Conservation (phyloP, 2,888 invertebrate genomes). For the Ectropis crepuscularia region DNA sequence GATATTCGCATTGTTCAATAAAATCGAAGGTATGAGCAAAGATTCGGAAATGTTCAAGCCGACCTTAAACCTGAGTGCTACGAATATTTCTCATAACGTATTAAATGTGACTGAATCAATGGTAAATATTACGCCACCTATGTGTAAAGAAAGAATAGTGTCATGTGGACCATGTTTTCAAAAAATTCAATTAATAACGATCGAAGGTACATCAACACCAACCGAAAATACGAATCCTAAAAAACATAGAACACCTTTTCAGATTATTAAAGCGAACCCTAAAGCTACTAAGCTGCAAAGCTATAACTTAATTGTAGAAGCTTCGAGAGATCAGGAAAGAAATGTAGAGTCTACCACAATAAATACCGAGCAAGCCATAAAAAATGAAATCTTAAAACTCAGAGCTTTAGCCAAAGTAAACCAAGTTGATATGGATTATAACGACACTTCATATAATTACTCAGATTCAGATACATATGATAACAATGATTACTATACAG, state of each 20-base stretch:
- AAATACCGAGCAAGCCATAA: constrained; percentile 51
- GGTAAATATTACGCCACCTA: constrained; percentile 45
- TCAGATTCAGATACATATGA: constrained; percentile 9
- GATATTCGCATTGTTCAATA: constrained; percentile 95
- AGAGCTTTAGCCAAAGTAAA: constrained; percentile 19
- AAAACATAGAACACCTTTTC: constrained; percentile 4
- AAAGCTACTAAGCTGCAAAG: constrained; percentile 12
- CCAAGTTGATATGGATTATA: not conserved
- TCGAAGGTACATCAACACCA: constrained; percentile 30
- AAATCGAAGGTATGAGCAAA: constrained; percentile 91
- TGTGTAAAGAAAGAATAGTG: constrained; percentile 62
- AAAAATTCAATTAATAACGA: constrained; percentile 40
- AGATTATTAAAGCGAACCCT: constrained; percentile 17
- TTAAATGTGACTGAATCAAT: constrained; percentile 54
- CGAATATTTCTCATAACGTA: constrained; percentile 49
- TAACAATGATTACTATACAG: not conserved
- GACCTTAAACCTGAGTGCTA: constrained; percentile 61
- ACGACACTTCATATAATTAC: constrained; percentile 19
- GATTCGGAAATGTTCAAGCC: constrained; percentile 84
- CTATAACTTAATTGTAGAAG: constrained; percentile 24
- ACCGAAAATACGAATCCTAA: constrained; percentile 11
- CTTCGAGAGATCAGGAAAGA: constrained; percentile 6
- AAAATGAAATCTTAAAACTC: constrained; percentile 32
- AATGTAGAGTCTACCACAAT: constrained; percentile 46
- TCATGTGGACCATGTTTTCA: constrained; percentile 64